These are phyloP conservation scores for Xestoiulus laeticollis DNA, from an alignment of 2,888 invertebrate species.

Conservation along the genomic window DNA sequence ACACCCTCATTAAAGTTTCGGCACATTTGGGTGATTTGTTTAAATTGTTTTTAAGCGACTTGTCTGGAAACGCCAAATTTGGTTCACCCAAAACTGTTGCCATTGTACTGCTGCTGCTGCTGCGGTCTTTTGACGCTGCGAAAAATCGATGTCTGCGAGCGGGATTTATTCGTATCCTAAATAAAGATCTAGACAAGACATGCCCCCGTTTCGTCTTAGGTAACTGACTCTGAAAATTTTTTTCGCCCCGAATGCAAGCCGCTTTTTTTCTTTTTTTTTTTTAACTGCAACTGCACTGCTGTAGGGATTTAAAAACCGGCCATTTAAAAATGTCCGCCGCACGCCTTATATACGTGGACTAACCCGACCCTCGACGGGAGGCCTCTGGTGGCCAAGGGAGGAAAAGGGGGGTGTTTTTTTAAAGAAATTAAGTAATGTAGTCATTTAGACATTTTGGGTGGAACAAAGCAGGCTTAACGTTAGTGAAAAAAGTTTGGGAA, in stretches of 20 bases:
- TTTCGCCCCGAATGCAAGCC: neutral
- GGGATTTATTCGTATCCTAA: neutral
- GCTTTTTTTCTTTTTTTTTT: neutral
- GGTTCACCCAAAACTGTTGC: neutral
- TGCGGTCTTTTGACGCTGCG: neutral
- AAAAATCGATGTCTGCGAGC: neutral
- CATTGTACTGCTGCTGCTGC: neutral
- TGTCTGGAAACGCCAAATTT: neutral
- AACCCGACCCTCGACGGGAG: too few relatives aligned
- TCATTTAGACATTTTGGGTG: neutral
- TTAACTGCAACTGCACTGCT: too few relatives aligned
- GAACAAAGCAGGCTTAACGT: neutral
- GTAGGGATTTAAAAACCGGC: neutral
- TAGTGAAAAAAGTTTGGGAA: too few relatives aligned
- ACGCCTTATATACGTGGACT: neutral
- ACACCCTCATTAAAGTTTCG: too few relatives aligned
- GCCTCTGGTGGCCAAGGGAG: too few relatives aligned
- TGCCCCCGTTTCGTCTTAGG: neutral
- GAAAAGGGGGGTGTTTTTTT: neutral
- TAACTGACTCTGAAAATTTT: neutral
- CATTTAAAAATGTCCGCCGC: neutral
- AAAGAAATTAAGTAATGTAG: neutral
- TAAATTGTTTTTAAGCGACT: too few relatives aligned
- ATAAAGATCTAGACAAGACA: constrained; percentile 9
- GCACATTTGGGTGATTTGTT: too few relatives aligned